Evolutionary conservation across 1,140 invertebrate genomes (phyloP), one percentile per base, ranked within the genome.

Genomic region (Diorhabda elongata): DNA sequence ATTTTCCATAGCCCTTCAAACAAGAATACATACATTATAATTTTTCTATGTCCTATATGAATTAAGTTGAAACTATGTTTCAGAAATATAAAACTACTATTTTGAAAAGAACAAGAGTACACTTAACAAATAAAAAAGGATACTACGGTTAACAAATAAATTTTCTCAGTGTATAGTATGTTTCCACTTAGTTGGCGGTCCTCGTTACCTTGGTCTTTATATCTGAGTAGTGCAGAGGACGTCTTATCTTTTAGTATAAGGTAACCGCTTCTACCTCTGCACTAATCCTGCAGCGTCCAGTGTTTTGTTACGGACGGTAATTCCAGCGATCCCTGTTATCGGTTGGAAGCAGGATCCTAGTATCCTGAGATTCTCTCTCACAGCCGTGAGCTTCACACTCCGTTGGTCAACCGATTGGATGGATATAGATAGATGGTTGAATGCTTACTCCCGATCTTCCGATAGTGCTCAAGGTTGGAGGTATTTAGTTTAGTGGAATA

Each of bases 271-370:
- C 68, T 58, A 71, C 67, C 71, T 68, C 71, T 71, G 69, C 68
- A 70, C 74, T 78, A 77, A 77, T 76, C 74, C 73, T 73, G 42
- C 66, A 67, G 69, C 73, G 72, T 76, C 72, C 76, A 72, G 66
- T 67, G 69, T 71, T 75, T 69, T 71, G 75, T 76, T 76, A 69
- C 74, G 72, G 70, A 45, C 71, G 58, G 72, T 76, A 78, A 78
- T 77, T 78, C 76, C 65, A 26, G 57, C 74, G 72, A 77, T 77
- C 76, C 73, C 58, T 41, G 65, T 74, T 76, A 72, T 71, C 68
- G 69, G 61, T 71, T 69, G 66, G 63, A 64, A 56, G 62, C 70
- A 72, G 68, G 47, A 52, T 52, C 47, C 47, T 52, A 52, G 47
- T 6, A 52, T 52, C 47, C 47, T 52, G 47, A 52, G 47, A 52